phyloP scores from a whole-genome alignment of 1,140 invertebrate species.

The Amphibalanus amphitrite region DNA sequence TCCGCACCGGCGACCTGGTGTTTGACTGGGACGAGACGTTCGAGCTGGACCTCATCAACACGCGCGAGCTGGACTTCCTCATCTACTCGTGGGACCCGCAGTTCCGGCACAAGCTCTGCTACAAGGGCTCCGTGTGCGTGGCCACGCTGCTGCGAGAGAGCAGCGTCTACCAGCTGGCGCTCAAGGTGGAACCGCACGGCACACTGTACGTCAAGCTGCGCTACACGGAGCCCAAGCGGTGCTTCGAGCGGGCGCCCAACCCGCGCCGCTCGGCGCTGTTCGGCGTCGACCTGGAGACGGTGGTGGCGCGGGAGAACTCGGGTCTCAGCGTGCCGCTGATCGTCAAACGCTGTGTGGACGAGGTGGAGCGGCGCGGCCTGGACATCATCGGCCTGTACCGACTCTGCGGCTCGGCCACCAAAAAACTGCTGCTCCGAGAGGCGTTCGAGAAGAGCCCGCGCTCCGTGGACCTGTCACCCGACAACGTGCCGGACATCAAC shows the following conservation, averaged over 20 bases:
- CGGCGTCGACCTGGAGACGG: slow-evolving; percentile 74
- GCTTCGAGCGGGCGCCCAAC: slow-evolving; percentile 46
- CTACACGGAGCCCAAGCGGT: slow-evolving; percentile 73
- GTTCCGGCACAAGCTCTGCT: slow-evolving; percentile 83
- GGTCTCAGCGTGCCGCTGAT: slow-evolving; percentile 58
- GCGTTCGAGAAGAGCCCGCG: slow-evolving; percentile 81
- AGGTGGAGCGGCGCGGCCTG: slow-evolving; percentile 84
- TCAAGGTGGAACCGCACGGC: slow-evolving; percentile 70
- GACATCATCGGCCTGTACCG: slow-evolving; percentile 93
- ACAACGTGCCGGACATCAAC: slow-evolving; percentile 95
- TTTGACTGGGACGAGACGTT: slow-evolving; percentile 99
- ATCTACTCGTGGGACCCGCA: slow-evolving; percentile 98
- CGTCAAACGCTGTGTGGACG: slow-evolving; percentile 80
- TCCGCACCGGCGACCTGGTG: slow-evolving; percentile 87
- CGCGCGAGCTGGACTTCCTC: slow-evolving; percentile 81
- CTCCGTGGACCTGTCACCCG: slow-evolving; percentile 79
- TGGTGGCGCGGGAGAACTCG: slow-evolving; percentile 57
- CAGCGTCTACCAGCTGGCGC: slow-evolving; percentile 40
- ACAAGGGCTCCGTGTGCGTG: slow-evolving; percentile 72
- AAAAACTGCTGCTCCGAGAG: slow-evolving; percentile 77
- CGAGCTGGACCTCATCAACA: slow-evolving; percentile 86
- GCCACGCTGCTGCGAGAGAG: slow-evolving; percentile 44
- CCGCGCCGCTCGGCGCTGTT: slow-evolving; percentile 39
- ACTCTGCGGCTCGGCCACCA: slow-evolving; percentile 88
- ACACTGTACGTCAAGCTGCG: slow-evolving; percentile 84